Evolutionary conservation across 2,888 invertebrate genomes (phyloP).

Genomic region (Drosophila kambysellisi): DNA sequence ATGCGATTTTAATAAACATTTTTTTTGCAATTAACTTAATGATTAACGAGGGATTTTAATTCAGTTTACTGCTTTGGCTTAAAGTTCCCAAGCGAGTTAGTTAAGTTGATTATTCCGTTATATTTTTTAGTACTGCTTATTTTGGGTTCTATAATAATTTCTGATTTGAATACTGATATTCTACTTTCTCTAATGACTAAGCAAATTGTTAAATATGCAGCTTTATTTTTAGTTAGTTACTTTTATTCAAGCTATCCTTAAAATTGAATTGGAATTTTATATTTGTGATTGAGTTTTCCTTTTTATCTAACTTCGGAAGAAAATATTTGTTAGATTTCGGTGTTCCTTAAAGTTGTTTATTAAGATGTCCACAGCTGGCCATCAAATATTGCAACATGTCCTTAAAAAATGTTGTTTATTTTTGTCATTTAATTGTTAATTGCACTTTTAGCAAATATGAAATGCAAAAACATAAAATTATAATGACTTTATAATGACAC

Average conservation of each 20-base stretch:
- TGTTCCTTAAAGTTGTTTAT: not conserved
- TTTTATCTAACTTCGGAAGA: not conserved
- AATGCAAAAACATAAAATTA: constrained; percentile 26
- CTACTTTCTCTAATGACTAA: not conserved
- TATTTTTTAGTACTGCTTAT: not conserved
- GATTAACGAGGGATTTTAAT: not conserved
- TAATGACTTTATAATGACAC: constrained; percentile 26
- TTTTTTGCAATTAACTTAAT: too few species aligned
- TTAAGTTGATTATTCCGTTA: not conserved
- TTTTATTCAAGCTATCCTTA: not conserved
- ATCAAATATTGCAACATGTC: constrained; percentile 5
- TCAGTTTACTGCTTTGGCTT: not conserved
- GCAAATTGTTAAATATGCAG: not conserved
- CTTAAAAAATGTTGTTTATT: constrained; percentile 3
- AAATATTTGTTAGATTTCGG: too few species aligned
- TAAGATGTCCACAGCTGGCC: not conserved
- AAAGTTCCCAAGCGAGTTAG: not conserved
- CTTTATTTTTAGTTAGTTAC: not conserved
- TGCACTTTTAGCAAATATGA: constrained; percentile 15
- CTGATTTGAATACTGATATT: not conserved
- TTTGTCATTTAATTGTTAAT: constrained; percentile 9
- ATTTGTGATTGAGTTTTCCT: not conserved
- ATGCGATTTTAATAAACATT: not conserved
- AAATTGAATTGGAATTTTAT: not conserved
- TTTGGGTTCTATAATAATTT: not conserved